Evolutionary conservation across 2,113 vertebrate genomes (phyloP).

Genomic region (Tauraco erythrolophus): DNA sequence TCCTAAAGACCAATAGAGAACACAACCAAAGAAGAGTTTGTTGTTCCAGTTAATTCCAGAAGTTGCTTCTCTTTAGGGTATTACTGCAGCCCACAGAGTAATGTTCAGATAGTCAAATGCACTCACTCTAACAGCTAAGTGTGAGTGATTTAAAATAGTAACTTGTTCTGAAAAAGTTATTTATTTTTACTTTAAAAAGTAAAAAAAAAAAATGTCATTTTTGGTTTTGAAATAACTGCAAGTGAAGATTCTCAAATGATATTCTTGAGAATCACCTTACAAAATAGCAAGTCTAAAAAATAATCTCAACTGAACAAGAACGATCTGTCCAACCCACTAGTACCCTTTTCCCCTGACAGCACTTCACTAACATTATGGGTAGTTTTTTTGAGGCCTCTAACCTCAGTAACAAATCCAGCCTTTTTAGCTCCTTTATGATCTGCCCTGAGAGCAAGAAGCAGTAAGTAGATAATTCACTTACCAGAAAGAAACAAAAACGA

Average conservation of each 20-base stretch:
- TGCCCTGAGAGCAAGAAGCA: background rate
- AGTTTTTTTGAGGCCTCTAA: background rate
- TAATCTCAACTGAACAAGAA: background rate
- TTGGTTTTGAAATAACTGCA: background rate
- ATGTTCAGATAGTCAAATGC: background rate
- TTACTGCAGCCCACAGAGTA: background rate
- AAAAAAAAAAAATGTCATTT: background rate
- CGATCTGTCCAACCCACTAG: background rate
- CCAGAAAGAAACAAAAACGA: constrained; percentile 98
- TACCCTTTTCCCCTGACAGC: background rate
- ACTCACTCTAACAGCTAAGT: background rate
- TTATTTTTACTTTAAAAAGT: background rate
- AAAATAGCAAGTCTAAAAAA: background rate
- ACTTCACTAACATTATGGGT: background rate
- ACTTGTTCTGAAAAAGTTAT: background rate
- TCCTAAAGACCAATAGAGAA: background rate
- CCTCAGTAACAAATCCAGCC: background rate
- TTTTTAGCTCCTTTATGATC: background rate
- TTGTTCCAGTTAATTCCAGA: background rate
- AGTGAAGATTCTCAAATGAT: background rate
- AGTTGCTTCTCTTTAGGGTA: background rate
- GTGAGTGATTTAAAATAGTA: background rate
- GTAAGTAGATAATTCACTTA: constrained; percentile 60
- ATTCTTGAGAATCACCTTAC: background rate
- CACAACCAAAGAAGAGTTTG: background rate